Base-by-base conservation (phyloP, 1,140 invertebrate genomes). In the Popillia japonica region DNA sequence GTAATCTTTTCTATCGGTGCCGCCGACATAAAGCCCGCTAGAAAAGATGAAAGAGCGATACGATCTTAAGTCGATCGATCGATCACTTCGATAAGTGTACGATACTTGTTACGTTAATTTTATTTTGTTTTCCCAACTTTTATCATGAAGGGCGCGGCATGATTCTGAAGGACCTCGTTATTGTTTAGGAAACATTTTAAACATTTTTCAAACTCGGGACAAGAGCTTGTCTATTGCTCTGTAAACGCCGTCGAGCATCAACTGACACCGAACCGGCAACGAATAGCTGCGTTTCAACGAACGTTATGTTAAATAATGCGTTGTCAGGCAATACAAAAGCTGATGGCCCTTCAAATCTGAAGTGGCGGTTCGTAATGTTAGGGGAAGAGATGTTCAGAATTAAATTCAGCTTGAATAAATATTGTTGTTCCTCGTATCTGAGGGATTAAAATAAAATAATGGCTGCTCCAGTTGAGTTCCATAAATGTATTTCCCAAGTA, bases 311-410 rank as follows among this genome's bases (percentile, higher is more conserved):
- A 55, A 55, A 55, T 55, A 55, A 55, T n/a, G 14, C 48, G 17
- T n/a, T 55, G 48, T 55, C 48, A 17, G 48, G 48, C 48, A 55
- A 55, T 55, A 55, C 48, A 55, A 55, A 55, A 55, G 48, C 48
- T 55, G 48, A 55, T n/a, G 14, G 48, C 48, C 6, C 48, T 55
- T 55, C 48, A 55, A 55, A 17, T 55, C 48, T 55, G 48, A 55
- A 55, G 48, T 55, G 14, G 48, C 14, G 48, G 17, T 55, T 55
- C 17, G 48, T 55, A n/a, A 55, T n/a, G 48, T 17, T 55, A n/a
- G 48, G 14, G 48, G 17, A 17, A 55, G 48, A 6, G 48, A n/a
- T n/a, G 48, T 20, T 55, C 17, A 17, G 17, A 55, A 17, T 17
- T 55, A 55, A 55, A 55, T 55, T 55, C 14, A 17, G 48, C 14